Evolutionary conservation across 2,113 vertebrate species (phyloP).

Genomic region (Limnothrissa miodon): DNA sequence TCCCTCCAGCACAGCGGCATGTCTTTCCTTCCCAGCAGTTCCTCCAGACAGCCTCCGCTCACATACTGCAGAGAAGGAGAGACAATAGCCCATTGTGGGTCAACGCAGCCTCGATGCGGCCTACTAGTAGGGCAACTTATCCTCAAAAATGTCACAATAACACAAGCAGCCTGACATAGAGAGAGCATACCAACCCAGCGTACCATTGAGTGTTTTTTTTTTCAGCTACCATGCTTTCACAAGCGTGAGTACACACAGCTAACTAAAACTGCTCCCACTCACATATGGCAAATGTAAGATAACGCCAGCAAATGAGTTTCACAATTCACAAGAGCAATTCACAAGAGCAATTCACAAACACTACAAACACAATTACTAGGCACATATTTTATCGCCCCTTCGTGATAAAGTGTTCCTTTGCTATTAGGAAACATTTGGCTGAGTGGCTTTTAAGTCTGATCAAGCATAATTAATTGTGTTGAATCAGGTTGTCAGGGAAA

Average conservation of each 20-base stretch:
- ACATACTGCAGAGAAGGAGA: conserved; percentile 70
- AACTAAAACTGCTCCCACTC: background rate
- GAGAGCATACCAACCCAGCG: background rate
- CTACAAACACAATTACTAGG: background rate
- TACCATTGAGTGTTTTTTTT: background rate
- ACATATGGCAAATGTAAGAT: background rate
- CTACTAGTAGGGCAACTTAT: too few species aligned
- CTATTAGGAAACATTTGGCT: background rate
- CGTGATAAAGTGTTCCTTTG: background rate
- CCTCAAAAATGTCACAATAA: background rate
- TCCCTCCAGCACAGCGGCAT: conserved; percentile 77
- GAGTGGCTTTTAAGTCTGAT: background rate
- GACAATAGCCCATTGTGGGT: too few species aligned
- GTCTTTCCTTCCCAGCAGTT: conserved; percentile 79
- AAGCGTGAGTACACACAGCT: background rate
- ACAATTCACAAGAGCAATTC: background rate
- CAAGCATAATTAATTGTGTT: background rate
- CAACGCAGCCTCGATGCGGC: background rate
- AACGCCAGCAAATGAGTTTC: background rate
- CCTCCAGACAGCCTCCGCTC: conserved; percentile 83
- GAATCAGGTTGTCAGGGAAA: background rate
- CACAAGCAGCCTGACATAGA: background rate
- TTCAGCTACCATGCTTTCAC: background rate
- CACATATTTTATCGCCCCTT: background rate
- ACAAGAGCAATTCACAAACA: background rate